Evolutionary conservation across 2,113 vertebrate genomes (phyloP).

Genomic region (Prinia subflava): DNA sequence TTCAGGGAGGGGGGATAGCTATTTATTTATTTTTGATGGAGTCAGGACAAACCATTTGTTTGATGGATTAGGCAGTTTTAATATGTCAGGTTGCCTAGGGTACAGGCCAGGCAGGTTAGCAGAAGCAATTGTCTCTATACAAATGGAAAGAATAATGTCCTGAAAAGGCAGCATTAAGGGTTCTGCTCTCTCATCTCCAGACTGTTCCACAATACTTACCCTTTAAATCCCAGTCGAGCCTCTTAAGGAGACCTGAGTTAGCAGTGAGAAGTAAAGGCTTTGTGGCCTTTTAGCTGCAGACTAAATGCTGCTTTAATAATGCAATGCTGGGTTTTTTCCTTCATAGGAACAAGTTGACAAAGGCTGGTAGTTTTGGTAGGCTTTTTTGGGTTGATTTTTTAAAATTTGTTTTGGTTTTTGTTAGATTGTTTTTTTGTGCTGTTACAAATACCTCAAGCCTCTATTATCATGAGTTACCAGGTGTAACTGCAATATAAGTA

Average conservation of each 20-base stretch:
- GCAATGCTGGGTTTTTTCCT: accelerated
- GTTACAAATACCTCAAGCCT: background rate
- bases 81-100: slow-evolving; percentile 65
- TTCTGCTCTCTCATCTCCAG: background rate
- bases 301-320: background rate
- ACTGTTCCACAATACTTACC: slow-evolving; percentile 1
- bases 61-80: slow-evolving; percentile 65
- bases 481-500: background rate
- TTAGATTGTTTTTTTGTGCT: background rate
- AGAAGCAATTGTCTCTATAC: slow-evolving; percentile 41
- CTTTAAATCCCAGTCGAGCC: slow-evolving; percentile 26
- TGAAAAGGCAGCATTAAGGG: slow-evolving; percentile 17
- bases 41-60: slow-evolving; percentile 39
- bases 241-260: slow-evolving; percentile 8
- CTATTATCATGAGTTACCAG: background rate
- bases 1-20: background rate
- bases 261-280: background rate
- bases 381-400: background rate
- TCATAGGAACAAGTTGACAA: background rate
- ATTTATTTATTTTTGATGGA: slow-evolving; percentile 51
- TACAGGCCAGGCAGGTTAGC: slow-evolving; percentile 56
- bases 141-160: slow-evolving; percentile 48
- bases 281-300: background rate
- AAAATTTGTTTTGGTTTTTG: background rate
- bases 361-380: background rate